Conservation (phyloP, 2,113 vertebrate species). For the Clupea harengus region DNA sequence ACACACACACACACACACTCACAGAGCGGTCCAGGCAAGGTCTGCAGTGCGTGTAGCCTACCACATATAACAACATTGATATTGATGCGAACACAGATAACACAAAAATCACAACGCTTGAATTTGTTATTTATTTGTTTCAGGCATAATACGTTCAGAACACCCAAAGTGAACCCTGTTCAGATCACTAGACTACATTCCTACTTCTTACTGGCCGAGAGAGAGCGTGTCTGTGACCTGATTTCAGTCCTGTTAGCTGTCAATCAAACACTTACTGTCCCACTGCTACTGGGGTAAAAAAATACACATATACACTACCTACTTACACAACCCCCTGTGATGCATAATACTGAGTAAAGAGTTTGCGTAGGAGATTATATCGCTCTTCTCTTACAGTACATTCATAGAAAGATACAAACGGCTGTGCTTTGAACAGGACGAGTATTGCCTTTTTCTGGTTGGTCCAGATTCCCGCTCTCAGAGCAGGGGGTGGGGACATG, state of each 20-base stretch:
- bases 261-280: neutral
- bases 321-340: neutral
- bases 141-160: neutral
- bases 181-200: neutral
- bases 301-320: constrained; percentile 23
- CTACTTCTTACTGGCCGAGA: neutral
- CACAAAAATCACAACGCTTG: neutral
- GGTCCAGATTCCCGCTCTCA: constrained; percentile 13
- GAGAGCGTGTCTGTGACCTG: neutral
- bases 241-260: neutral
- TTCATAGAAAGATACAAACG: constrained; percentile 41
- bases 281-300: constrained; percentile 34
- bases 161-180: neutral
- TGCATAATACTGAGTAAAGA: neutral
- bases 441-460: constrained; percentile 18
- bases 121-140: neutral
- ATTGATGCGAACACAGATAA: neutral
- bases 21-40: constrained; percentile 9
- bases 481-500: neutral
- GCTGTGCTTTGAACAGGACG: constrained; percentile 14
- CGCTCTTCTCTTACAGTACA: constrained; percentile 32
- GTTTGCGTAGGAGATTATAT: neutral
- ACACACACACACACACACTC: neutral
- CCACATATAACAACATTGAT: neutral
- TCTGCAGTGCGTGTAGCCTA: neutral